phyloP scores from a whole-genome alignment of 2,113 vertebrate genomes.

The Rhabdomys dilectus region DNA sequence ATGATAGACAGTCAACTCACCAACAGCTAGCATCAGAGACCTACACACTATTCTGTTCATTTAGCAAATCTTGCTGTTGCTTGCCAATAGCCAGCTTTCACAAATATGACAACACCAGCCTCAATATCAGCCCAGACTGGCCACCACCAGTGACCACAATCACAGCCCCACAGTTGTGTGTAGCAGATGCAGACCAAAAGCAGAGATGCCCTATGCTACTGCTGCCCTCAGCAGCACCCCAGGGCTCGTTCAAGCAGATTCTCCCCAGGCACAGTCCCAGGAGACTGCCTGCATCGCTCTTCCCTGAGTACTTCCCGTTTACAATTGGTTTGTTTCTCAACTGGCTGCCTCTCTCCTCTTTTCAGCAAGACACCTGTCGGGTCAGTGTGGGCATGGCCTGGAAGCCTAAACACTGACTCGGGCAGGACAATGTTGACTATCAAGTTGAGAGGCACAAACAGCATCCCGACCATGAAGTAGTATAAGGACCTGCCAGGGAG shows the following conservation, averaged over 20 bases:
- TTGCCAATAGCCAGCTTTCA: neutral
- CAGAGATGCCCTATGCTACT: no score
- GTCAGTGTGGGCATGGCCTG: neutral
- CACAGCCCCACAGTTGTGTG: neutral
- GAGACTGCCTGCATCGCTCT: neutral
- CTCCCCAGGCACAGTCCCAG: neutral
- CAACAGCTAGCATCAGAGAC: neutral
- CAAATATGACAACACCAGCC: neutral
- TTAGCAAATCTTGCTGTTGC: neutral
- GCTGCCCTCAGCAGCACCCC: neutral
- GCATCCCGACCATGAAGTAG: neutral
- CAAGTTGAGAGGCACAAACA: neutral
- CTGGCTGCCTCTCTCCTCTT: neutral
- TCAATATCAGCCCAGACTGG: neutral
- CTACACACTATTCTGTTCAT: neutral
- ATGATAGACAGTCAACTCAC: neutral
- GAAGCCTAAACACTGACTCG: neutral
- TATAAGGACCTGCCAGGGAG: neutral
- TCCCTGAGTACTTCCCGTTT: neutral
- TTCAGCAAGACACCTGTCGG: neutral
- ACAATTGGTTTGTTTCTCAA: neutral
- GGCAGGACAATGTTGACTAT: neutral
- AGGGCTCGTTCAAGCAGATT: neutral
- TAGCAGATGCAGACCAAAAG: neutral
- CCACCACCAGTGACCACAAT: neutral